Base-by-base conservation (phyloP, 2,888 invertebrate genomes). In the Noctua comes region DNA sequence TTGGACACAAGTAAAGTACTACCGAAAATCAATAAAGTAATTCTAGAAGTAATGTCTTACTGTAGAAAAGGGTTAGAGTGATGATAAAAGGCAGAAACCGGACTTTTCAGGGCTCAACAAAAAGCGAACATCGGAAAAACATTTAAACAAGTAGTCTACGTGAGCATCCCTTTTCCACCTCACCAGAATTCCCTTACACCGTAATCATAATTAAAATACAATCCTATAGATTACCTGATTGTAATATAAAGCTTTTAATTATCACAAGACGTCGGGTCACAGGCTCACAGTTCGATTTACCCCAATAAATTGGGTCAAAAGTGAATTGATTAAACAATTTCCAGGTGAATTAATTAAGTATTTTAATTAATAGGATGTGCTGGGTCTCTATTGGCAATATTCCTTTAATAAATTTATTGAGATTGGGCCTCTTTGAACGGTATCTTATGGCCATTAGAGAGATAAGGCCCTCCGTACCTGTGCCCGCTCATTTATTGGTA, bases 391-490 rank as follows among this genome's bases (percentile, higher is more conserved):
- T 97, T 96, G 96, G 94, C 96, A 96, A 97, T 96, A 96, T 96
- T 96, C 96, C 96, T 96, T 97, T 96, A 96, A 96, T 96, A 95
- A 97, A 96, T 96, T 96, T 96, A 96, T 97, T 96, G 96, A 96
- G 96, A 96, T 94, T 89, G 94, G 94, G 93, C 92, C 95, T 95
- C 95, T 95, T 94, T 94, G 95, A 94, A 92, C 92, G 90, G 91
- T 90, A 90, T 91, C 92, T 92, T 91, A 90, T 90, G 91, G 93
- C 92, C 93, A 92, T 94, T 94, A 93, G 88, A 68, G 82, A 93
- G 96, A 96, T 96, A 96, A 95, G 94, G 91, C 88, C 83, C 86
- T 86, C 87, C 80, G 83, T 90, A 83, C 89, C 85, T 88, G 88
- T 71, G 81, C 90, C 91, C 91, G 93, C 89, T 89, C 91, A 89